Evolutionary conservation across 1,140 invertebrate genomes (phyloP).

Genomic region (Platyscapa corneri): DNA sequence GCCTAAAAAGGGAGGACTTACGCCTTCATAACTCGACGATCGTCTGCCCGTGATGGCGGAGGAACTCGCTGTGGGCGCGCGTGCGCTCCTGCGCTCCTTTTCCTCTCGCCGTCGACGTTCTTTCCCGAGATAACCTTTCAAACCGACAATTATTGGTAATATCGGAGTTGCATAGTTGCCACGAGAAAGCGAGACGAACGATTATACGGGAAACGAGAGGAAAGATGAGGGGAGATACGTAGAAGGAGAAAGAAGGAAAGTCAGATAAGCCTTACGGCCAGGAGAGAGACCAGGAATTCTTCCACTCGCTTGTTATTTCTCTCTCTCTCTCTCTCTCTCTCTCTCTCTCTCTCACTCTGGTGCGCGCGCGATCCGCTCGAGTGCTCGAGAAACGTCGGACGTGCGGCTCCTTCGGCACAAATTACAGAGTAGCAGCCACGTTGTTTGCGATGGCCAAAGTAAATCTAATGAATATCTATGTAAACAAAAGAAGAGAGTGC

Average conservation of each 20-base stretch:
- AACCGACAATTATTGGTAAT: conserved; percentile 71
- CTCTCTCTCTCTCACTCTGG: conserved; percentile 16
- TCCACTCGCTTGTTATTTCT: no score
- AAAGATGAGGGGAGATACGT: conserved; percentile 49
- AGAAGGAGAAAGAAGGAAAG: conserved; percentile 42
- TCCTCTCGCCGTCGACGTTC: conserved; percentile 1
- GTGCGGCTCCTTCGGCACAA: conserved; percentile 48
- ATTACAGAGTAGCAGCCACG: conserved; percentile 53
- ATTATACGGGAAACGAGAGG: conserved; percentile 50
- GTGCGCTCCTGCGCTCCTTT: not conserved
- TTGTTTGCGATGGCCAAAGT: conserved; percentile 60
- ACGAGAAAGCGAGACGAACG: conserved; percentile 45
- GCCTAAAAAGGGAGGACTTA: conserved; percentile 23
- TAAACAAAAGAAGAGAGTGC: conserved; percentile 56
- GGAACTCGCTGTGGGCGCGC: conserved; percentile 12
- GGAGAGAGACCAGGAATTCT: conserved; percentile 49
- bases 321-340: conserved; percentile 41
- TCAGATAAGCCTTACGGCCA: conserved; percentile 35
- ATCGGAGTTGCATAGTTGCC: conserved; percentile 65
- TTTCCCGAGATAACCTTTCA: conserved; percentile 64
- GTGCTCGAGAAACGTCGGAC: conserved; percentile 53
- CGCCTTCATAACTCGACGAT: conserved; percentile 37
- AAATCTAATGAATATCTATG: conserved; percentile 62
- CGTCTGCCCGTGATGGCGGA: not conserved
- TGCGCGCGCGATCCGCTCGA: conserved; percentile 49